Evolutionary conservation across 2,888 invertebrate species (phyloP).

Genomic region (Aphodius granarius): DNA sequence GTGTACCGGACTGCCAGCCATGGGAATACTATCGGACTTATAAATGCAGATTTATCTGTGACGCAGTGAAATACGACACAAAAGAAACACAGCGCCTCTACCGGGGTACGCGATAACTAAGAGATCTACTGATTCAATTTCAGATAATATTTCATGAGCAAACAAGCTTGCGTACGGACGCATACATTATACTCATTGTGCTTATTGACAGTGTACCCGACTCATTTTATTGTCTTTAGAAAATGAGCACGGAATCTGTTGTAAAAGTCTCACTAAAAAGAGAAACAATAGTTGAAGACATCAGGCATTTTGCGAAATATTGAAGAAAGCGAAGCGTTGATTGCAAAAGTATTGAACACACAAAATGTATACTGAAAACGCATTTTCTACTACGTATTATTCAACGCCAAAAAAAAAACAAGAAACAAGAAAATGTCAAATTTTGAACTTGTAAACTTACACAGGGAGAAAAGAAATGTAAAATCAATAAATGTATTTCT

Average conservation of each 20-base stretch:
- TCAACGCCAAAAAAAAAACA: too few relatives aligned
- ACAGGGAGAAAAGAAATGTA: too few relatives aligned
- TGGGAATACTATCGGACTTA: background rate
- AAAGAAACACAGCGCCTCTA: constrained; percentile 20
- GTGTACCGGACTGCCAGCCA: background rate
- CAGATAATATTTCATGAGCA: constrained; percentile 48
- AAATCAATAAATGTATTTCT: too few relatives aligned
- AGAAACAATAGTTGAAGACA: too few relatives aligned
- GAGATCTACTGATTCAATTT: constrained; percentile 47
- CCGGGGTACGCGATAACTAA: constrained; percentile 41
- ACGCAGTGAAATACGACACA: background rate
- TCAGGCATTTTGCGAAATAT: too few relatives aligned
- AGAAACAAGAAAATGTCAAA: too few relatives aligned
- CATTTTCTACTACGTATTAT: too few relatives aligned
- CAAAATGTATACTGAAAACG: too few relatives aligned
- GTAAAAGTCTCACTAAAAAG: too few relatives aligned
- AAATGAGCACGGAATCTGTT: background rate
- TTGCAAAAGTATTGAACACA: too few relatives aligned
- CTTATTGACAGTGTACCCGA: background rate
- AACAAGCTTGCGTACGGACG: constrained; percentile 40
- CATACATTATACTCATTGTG: background rate
- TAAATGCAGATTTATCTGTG: background rate
- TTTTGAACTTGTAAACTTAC: too few relatives aligned
- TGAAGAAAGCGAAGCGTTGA: too few relatives aligned
- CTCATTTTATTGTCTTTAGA: background rate